These are phyloP conservation scores for Phalacrocorax aristotelis DNA, from an alignment of 2,113 vertebrate species.

Conservation along the genomic window DNA sequence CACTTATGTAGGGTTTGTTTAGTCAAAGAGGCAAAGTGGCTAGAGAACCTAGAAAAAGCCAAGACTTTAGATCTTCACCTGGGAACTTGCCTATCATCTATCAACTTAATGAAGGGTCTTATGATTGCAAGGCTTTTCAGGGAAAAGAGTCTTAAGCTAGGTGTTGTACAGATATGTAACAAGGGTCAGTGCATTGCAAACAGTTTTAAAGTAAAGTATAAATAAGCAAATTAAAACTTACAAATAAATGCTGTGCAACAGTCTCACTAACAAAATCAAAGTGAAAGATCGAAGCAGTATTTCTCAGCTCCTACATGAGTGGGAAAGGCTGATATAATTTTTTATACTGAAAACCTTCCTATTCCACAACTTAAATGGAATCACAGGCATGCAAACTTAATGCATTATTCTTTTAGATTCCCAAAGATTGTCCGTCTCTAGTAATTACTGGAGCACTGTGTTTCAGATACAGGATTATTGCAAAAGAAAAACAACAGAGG, in stretches of 20 bases:
- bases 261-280: neutral
- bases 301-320: neutral
- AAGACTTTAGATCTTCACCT: neutral
- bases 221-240: neutral
- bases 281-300: neutral
- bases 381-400: neutral
- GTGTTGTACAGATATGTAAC: neutral
- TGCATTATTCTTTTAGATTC: neutral
- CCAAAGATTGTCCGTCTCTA: neutral
- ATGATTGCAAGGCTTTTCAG: neutral
- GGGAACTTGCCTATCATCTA: neutral
- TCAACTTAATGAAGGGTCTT: neutral
- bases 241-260: neutral
- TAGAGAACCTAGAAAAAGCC: neutral
- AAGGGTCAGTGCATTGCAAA: neutral
- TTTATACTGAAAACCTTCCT: neutral
- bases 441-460: neutral
- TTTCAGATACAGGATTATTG: neutral
- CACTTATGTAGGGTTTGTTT: neutral
- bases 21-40: neutral
- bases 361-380: neutral
- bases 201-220: neutral
- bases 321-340: neutral
- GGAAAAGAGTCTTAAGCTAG: neutral
- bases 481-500: neutral